phyloP scores from a whole-genome alignment of 2,888 invertebrate species.

The Hetaerina titia region DNA sequence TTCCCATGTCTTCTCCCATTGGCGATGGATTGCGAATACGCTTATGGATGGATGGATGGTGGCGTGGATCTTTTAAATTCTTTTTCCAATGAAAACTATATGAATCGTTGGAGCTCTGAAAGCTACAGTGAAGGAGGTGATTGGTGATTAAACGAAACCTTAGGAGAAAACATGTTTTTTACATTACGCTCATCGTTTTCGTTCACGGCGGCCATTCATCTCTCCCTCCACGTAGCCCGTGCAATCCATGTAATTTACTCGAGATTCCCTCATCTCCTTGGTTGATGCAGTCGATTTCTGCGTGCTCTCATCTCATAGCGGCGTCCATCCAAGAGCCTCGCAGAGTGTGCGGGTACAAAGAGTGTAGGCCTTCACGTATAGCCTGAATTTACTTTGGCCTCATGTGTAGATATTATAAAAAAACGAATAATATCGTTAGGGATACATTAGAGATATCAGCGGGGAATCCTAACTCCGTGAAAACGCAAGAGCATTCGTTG shows the following conservation, averaged over 20 bases:
- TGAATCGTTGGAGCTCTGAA: not conserved
- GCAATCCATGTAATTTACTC: no score
- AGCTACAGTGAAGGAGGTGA: not conserved
- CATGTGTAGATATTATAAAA: no score
- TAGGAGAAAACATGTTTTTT: no score
- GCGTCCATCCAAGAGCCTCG: not conserved
- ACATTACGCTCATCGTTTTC: constrained; percentile 18
- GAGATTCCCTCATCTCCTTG: not conserved
- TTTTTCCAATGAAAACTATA: not conserved
- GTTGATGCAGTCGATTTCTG: not conserved
- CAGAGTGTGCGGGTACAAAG: no score
- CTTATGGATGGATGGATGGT: no score
- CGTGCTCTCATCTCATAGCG: not conserved
- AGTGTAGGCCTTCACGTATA: no score
- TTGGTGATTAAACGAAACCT: not conserved
- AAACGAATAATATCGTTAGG: no score
- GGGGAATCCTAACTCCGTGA: no score
- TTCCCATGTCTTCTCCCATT: not conserved
- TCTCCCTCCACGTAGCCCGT: not conserved
- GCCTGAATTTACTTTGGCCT: no score
- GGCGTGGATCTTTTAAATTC: not conserved
- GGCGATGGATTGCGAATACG: not conserved
- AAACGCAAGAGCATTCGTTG: no score
- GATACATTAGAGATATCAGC: no score
- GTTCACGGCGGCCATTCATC: not conserved